A percentile compares a stretch with the other conserved stretches of the same genome.
Conservation (phyloP, 2,888 invertebrate species). For the Scotopteryx bipunctaria region DNA sequence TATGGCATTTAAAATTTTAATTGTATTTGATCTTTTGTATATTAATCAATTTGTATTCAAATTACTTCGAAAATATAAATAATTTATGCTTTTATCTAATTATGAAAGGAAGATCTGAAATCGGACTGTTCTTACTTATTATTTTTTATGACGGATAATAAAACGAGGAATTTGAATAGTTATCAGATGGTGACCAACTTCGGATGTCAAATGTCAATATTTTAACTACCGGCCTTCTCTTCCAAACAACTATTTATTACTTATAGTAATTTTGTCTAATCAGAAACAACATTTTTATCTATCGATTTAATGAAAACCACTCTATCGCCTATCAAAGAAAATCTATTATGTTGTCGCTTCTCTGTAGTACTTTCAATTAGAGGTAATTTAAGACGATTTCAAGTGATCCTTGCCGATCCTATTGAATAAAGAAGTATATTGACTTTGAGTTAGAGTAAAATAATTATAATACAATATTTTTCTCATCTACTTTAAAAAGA, state of each 20-base stretch:
- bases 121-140: conserved; percentile 33
- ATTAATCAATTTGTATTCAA: conserved; percentile 41
- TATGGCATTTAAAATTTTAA: conserved; percentile 35
- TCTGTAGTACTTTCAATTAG: too few relatives aligned
- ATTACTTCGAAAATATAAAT: conserved; percentile 26
- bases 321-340: neutral
- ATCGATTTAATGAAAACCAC: neutral
- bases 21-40: conserved; percentile 31
- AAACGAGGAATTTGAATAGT: conserved; percentile 34
- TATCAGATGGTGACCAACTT: conserved; percentile 30
- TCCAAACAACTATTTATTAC: too few relatives aligned
- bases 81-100: conserved; percentile 38
- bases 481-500: too few relatives aligned
- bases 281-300: conserved; percentile 6
- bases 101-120: conserved; percentile 34
- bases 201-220: conserved; percentile 30
- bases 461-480: too few relatives aligned
- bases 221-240: conserved; percentile 3
- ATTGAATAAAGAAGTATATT: too few relatives aligned
- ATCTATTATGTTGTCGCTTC: too few relatives aligned
- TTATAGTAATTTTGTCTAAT: neutral
- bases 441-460: too few relatives aligned
- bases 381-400: too few relatives aligned
- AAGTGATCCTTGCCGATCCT: too few relatives aligned
- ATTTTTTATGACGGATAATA: conserved; percentile 35